Base-by-base conservation (phyloP, 1,140 invertebrate genomes). In the roundworm (Caenorhabditis elegans) region DNA sequence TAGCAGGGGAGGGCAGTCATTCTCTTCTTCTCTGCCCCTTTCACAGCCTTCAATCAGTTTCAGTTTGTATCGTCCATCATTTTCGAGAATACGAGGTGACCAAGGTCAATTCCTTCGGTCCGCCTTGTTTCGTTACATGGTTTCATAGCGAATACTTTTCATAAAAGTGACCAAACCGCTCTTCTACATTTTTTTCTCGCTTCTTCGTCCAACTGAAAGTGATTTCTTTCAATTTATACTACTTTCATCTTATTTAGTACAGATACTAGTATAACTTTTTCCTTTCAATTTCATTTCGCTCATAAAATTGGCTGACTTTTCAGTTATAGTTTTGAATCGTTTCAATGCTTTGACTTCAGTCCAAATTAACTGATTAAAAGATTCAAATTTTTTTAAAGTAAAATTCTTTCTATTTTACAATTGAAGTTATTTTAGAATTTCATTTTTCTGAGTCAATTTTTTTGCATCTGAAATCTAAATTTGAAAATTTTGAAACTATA, bases 91-190 rank as follows among this genome's bases (percentile, higher is more conserved):
- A 43, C 39, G 39, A 70, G 60, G 34, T 70, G 60, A 70, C 60
- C 60, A 70, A 70, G 60, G 60, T 70, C 60, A 70, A 70, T 70
- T 53, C 34, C 28, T 70, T 31, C 60, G 34, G 60, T 70, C 31
- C 60, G 60, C 31, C 31, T 36, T 70, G 39, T 43, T 5, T 43
- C 6, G 5, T 43, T 39, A 10, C 31, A 65, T 70, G 5, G 34
- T 70, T 10, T n/a, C 60, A 39, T 8, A 31, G 43, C n/a, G n/a
- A 39, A 34, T 28, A 60, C 19, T 17, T 60, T 8, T 39, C 28
- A 34, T 19, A 17, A 36, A 70, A 70, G 5, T 70, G 60, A 70
- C 60, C 60, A 70, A 60, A 60, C 19, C 34, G 34, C 39, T 70
- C 28, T 70, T 43, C n/a, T 22, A 17, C n/a, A 8, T 70, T 39